phyloP scores from a whole-genome alignment of 2,113 vertebrate genomes.

The Pseudorectes ferrugineus region DNA sequence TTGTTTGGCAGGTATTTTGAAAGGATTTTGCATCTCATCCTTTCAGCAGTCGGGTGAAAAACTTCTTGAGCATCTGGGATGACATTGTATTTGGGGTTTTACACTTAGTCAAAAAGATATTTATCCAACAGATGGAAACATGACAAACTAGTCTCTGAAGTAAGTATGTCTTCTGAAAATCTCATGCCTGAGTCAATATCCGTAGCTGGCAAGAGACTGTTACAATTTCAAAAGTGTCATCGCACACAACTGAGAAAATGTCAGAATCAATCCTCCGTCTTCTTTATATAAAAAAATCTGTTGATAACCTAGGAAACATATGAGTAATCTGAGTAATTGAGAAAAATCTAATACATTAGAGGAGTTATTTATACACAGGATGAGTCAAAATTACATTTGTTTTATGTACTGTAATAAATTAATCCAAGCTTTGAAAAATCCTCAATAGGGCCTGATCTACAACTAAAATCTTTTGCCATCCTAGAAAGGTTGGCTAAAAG shows the following conservation, averaged over 20 bases:
- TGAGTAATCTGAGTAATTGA: slow-evolving; percentile 10
- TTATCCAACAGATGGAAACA: slow-evolving; percentile 55
- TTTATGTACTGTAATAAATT: background rate
- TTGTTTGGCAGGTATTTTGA: background rate
- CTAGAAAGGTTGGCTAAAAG: background rate
- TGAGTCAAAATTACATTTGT: background rate
- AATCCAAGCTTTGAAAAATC: background rate
- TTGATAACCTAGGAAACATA: slow-evolving; percentile 1
- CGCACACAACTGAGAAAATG: slow-evolving; percentile 17
- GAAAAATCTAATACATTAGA: background rate
- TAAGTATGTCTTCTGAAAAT: slow-evolving; percentile 19
- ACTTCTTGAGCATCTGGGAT: background rate
- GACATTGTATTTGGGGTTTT: background rate
- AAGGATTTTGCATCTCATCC: background rate
- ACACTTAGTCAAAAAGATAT: slow-evolving; percentile 40
- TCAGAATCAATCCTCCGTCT: background rate
- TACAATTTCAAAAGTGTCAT: background rate
- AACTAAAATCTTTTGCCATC: background rate
- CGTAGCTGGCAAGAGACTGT: background rate
- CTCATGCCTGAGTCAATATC: slow-evolving; percentile 28
- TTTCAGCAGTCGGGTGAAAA: background rate
- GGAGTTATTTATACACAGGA: background rate
- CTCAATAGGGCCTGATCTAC: background rate
- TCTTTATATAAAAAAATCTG: background rate
- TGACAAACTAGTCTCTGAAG: slow-evolving; percentile 27